Base-by-base conservation (phyloP, 2,113 vertebrate genomes). In the Phrynosoma platyrhinos region DNA sequence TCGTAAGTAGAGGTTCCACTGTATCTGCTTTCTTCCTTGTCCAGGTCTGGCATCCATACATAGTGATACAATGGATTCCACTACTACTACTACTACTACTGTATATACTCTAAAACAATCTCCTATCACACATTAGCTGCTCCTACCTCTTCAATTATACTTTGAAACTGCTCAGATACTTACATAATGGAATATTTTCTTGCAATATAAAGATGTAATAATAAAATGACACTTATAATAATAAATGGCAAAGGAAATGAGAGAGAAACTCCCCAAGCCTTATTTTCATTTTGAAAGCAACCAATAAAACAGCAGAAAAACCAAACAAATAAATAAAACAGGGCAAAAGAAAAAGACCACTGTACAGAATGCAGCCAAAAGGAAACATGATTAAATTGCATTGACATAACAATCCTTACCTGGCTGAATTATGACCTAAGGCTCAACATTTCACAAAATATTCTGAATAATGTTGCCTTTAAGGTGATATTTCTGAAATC, bases 401-500 rank as follows among this genome's bases (percentile, higher is more conserved):
- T 55, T 79, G 52, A n/a, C 20, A 9, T 58, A 25, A 81, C 18
- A 64, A 21, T 9, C 10, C 27, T 87, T 81, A 25, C 20, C 47
- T 32, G 4, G 32, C 16, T 25, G 55, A 13, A 55, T 79, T 47
- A 47, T 47, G 47, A 47, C 47, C 76, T 36, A 87, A 23, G 66
- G 8, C 10, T 64, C 52, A 72, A 89, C 8, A 85, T 16, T 27
- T 5, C 36, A 30, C 25, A 36, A 83, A 5, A 27, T 27, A 74
- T 76, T 66, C 36, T 81, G 88, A 91, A 91, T 3, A 81, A 20
- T 32, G 79, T 2, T 9, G 83, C 78, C 74, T 90, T 92, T 87
- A 89, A 85, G 74, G 76, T 89, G 84, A 89, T 77, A 53, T 89
- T 30, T 23, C 78, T 64, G 55, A 68, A 86, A 80, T 91, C 42